Evolutionary conservation across 2,113 vertebrate genomes (phyloP).

Genomic region (Chaetorhynchus papuensis): DNA sequence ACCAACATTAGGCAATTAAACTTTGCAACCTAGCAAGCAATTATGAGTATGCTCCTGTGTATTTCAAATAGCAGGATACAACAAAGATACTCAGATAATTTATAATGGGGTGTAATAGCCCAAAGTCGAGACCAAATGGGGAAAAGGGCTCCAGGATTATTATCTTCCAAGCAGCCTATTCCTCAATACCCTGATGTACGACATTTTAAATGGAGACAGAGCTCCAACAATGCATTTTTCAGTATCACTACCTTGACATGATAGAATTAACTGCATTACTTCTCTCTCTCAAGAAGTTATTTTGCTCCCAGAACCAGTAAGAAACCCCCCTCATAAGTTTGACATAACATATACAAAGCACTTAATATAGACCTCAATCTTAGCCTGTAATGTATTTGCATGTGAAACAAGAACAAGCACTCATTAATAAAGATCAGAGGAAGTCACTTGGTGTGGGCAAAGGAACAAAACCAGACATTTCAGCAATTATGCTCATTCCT

Average conservation of each 20-base stretch:
- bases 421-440: not conserved
- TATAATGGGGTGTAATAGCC: not conserved
- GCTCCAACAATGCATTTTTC: not conserved
- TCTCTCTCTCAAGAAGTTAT: not conserved
- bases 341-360: not conserved
- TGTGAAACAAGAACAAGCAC: not conserved
- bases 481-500: not conserved
- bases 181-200: not conserved
- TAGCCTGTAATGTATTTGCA: not conserved
- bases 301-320: not conserved
- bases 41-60: not conserved
- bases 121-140: not conserved
- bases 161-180: not conserved
- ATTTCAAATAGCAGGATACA: not conserved
- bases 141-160: not conserved
- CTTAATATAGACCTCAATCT: not conserved
- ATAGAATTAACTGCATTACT: not conserved
- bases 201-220: not conserved
- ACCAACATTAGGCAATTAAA: not conserved
- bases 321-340: not conserved
- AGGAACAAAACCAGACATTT: not conserved
- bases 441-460: not conserved
- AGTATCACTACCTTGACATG: not conserved
- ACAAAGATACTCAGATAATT: not conserved
- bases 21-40: not conserved